A percentile compares a stretch with the other conserved stretches of the same genome.
phyloP scores from a whole-genome alignment of 2,888 invertebrate species.

The Artemia sp. region DNA sequence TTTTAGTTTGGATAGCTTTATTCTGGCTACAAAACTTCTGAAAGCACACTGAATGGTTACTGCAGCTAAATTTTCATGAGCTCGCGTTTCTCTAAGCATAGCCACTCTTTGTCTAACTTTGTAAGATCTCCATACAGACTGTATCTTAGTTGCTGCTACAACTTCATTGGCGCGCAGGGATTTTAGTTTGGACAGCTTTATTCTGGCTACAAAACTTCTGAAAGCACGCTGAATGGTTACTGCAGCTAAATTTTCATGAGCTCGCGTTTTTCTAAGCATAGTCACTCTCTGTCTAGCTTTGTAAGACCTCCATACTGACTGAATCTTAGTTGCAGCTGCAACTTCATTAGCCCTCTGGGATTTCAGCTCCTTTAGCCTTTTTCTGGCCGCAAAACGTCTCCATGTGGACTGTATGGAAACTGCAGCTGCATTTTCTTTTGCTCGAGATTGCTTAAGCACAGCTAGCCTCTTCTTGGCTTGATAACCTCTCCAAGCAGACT shows the following conservation, averaged over 20 bases:
- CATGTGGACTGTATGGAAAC: background rate
- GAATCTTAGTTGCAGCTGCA: background rate
- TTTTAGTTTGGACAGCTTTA: too few species aligned
- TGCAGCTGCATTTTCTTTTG: background rate
- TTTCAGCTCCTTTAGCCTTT: background rate
- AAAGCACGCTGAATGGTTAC: too few species aligned
- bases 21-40: too few species aligned
- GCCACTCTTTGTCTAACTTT: too few species aligned
- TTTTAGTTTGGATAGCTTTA: too few species aligned
- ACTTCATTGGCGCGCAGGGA: background rate
- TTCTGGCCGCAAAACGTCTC: background rate
- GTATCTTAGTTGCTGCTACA: background rate
- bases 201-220: background rate
- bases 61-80: background rate
- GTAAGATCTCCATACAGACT: background rate
- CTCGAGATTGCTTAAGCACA: background rate
- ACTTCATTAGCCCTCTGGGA: background rate
- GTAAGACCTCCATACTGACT: background rate
- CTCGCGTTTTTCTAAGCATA: background rate
- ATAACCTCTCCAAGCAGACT: background rate
- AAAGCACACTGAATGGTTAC: too few species aligned
- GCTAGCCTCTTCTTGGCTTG: background rate
- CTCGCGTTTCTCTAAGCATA: background rate
- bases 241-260: background rate
- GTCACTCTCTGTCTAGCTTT: constrained; percentile 2